phyloP scores from a whole-genome alignment of 92 coral and sea anemone species.

The Bergia puertoricense region DNA sequence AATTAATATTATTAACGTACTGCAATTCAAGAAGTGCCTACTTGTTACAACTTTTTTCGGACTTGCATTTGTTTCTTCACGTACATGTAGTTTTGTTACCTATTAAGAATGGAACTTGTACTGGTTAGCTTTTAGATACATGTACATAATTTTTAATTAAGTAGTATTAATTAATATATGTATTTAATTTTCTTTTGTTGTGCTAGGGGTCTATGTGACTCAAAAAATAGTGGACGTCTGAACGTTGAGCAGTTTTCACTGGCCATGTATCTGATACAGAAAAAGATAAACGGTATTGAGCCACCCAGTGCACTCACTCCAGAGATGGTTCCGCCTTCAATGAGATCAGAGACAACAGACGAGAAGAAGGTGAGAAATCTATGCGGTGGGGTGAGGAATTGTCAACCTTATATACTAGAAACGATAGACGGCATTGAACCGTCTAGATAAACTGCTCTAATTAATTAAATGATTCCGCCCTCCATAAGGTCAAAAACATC shows the following conservation, averaged over 20 bases:
- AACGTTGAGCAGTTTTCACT: constrained; percentile 94
- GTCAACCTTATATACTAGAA: too few relatives aligned
- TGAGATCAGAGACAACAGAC: constrained; percentile 58
- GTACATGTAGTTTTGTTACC: too few relatives aligned
- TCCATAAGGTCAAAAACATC: too few relatives aligned
- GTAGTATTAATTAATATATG: too few relatives aligned
- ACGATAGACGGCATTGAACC: background rate
- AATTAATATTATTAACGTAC: too few relatives aligned
- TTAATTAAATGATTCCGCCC: too few relatives aligned
- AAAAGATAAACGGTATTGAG: constrained; percentile 93
- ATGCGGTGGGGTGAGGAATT: background rate
- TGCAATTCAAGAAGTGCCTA: too few relatives aligned
- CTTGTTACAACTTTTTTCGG: too few relatives aligned
- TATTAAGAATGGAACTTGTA: too few relatives aligned
- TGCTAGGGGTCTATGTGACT: constrained; percentile 92
- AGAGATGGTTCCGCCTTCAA: constrained; percentile 97
- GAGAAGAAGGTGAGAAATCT: background rate
- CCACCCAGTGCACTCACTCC: constrained; percentile 85
- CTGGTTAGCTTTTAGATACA: too few relatives aligned
- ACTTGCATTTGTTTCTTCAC: too few relatives aligned
- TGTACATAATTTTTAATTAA: too few relatives aligned
- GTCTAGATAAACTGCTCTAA: background rate
- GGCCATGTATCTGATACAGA: constrained; percentile 92
- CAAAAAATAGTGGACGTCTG: constrained; percentile 84
- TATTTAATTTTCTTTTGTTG: background rate